Evolutionary conservation across 2,888 invertebrate species (phyloP).

Genomic region (Tipula helvola): DNA sequence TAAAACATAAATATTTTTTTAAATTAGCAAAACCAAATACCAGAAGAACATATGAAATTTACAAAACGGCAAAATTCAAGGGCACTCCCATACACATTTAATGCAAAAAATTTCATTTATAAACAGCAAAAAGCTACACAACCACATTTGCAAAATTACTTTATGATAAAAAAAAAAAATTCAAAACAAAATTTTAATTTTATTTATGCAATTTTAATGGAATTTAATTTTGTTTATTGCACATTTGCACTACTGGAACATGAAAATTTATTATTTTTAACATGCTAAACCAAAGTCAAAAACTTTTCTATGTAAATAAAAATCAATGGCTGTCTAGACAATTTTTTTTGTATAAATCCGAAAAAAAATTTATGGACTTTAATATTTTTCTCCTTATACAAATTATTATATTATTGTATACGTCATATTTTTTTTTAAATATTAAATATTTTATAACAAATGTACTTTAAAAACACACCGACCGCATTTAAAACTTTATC

Average conservation of each 20-base stretch:
- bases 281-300: neutral
- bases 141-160: neutral
- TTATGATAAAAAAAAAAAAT: neutral
- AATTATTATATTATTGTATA: neutral
- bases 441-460: neutral
- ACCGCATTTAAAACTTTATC: neutral
- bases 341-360: neutral
- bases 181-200: neutral
- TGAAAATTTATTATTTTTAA: neutral
- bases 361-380: neutral
- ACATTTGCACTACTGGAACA: neutral
- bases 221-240: neutral
- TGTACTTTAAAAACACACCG: neutral
- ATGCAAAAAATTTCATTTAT: neutral
- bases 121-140: neutral
- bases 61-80: neutral
- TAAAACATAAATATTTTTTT: neutral
- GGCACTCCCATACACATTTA: constrained; percentile 6
- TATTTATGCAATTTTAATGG: neutral
- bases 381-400: neutral
- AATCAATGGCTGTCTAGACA: constrained; percentile 9
- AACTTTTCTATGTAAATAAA: neutral
- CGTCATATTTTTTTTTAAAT: neutral
- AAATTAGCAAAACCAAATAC: neutral
- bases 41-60: neutral